phyloP scores from a whole-genome alignment of 1,140 invertebrate species.

The Maniola jurtina region DNA sequence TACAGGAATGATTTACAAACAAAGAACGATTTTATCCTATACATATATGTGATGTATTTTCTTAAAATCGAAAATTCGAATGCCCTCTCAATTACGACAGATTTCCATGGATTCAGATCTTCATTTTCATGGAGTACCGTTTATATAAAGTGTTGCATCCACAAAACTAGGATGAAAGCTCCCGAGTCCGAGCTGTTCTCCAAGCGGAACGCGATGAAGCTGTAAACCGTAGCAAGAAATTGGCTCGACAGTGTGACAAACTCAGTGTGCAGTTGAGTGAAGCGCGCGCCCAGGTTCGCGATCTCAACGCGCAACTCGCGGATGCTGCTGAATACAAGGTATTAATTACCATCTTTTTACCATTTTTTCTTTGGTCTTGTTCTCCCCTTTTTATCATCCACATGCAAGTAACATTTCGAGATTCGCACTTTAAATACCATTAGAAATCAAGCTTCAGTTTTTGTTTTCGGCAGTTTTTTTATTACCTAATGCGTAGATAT shows the following conservation, averaged over 20 bases:
- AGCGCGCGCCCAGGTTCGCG: slow-evolving; percentile 84
- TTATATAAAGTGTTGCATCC: background rate
- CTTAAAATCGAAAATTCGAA: background rate
- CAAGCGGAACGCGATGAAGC: slow-evolving; percentile 88
- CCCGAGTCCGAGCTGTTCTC: slow-evolving; percentile 82
- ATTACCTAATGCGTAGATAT: slow-evolving; percentile 21
- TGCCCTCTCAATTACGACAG: no score
- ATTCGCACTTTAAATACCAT: no score
- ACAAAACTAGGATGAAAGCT: slow-evolving; percentile 82
- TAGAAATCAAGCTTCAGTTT: no score
- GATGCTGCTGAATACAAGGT: slow-evolving; percentile 92
- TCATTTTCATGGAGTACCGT: no score
- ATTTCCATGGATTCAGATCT: no score
- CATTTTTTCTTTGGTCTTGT: no score
- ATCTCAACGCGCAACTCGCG: slow-evolving; percentile 87
- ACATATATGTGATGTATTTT: no score
- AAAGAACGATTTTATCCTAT: no score
- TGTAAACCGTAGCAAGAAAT: slow-evolving; percentile 85
- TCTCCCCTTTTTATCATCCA: no score
- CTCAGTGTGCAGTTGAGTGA: slow-evolving; percentile 86
- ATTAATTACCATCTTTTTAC: slow-evolving; percentile 15
- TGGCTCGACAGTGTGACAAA: slow-evolving; percentile 87
- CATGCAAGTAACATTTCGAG: no score
- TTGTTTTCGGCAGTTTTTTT: no score
- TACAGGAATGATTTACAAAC: no score